A percentile compares a stretch with the other conserved stretches of the same genome.
These are phyloP conservation scores for Drosophila punjabiensis DNA, from an alignment of 1,140 invertebrate species.

Conservation along the genomic window DNA sequence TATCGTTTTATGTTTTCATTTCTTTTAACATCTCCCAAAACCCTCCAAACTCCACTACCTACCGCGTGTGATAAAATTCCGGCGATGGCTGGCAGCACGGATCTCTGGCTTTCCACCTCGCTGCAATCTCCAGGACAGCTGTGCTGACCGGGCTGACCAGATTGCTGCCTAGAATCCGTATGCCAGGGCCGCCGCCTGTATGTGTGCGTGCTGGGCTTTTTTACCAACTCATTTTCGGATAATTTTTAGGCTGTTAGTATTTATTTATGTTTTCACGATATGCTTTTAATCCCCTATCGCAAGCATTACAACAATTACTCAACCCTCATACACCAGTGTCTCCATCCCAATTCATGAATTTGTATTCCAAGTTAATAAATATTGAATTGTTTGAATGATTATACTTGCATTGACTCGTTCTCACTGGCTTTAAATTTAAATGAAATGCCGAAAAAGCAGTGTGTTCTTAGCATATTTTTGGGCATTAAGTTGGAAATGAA, in stretches of 20 bases:
- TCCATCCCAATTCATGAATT: slow-evolving; percentile 24
- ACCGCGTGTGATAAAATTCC: slow-evolving; percentile 8
- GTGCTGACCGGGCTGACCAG: slow-evolving; percentile 20
- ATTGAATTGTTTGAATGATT: slow-evolving; percentile 50
- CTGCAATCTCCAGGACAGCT: slow-evolving; percentile 23
- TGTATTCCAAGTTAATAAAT: slow-evolving; percentile 42
- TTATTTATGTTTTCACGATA: slow-evolving; percentile 47
- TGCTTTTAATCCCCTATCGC: slow-evolving; percentile 35
- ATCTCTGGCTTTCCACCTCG: not conserved
- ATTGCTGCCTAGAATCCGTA: slow-evolving; percentile 4
- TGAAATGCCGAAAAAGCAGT: not conserved
- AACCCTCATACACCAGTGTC: slow-evolving; percentile 6
- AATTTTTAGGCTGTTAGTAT: slow-evolving; percentile 53
- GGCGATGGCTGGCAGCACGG: slow-evolving; percentile 2
- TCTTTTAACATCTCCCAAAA: not conserved
- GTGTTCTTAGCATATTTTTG: slow-evolving; percentile 9
- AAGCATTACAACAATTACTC: slow-evolving; percentile 41
- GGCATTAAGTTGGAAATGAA: slow-evolving; percentile 3
- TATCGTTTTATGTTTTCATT: not conserved
- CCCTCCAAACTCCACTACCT: too few relatives aligned
- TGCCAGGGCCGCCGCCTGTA: not conserved
- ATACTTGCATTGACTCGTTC: not conserved
- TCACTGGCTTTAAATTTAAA: not conserved
- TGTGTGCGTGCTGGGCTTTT: slow-evolving; percentile 37
- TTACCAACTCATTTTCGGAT: slow-evolving; percentile 9